These are phyloP conservation scores for Vannuccia rotundouncinata DNA, from an alignment of 2,888 invertebrate species.

Conservation along the genomic window DNA sequence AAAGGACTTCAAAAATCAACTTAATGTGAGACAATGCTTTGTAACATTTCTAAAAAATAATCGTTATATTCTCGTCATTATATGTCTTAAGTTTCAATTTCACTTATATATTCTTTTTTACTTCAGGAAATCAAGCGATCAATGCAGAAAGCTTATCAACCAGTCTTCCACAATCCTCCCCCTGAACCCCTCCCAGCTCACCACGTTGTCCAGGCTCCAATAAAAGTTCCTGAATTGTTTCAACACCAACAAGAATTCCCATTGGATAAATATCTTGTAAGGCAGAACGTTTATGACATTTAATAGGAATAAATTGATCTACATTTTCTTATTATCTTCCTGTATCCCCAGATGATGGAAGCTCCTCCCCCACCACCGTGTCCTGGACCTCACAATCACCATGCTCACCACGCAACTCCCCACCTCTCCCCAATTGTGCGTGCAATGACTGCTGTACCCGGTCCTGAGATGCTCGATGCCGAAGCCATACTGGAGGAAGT, in stretches of 20 bases:
- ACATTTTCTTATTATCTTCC: not conserved
- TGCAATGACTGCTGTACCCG: not conserved
- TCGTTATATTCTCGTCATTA: not conserved
- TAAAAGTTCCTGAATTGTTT: not conserved
- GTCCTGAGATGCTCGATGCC: not conserved
- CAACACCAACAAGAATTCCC: not conserved
- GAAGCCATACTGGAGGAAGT: not conserved
- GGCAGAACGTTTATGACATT: too few relatives aligned
- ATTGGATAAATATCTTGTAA: not conserved
- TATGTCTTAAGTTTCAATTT: too few relatives aligned
- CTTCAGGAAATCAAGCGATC: not conserved
- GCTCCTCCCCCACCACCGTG: not conserved
- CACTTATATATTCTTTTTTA: too few relatives aligned
- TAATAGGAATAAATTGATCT: too few relatives aligned
- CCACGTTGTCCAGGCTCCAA: not conserved
- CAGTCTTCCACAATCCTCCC: not conserved
- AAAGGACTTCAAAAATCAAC: not conserved
- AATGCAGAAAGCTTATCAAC: not conserved
- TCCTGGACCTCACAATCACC: not conserved
- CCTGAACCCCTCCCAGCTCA: not conserved
- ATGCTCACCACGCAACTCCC: too few relatives aligned
- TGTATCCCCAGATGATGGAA: not conserved
- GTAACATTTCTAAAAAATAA: too few relatives aligned
- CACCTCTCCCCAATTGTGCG: not conserved
- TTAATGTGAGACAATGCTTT: not conserved